Base-by-base conservation (phyloP, 2,888 invertebrate genomes). In the Tenthredo livida region DNA sequence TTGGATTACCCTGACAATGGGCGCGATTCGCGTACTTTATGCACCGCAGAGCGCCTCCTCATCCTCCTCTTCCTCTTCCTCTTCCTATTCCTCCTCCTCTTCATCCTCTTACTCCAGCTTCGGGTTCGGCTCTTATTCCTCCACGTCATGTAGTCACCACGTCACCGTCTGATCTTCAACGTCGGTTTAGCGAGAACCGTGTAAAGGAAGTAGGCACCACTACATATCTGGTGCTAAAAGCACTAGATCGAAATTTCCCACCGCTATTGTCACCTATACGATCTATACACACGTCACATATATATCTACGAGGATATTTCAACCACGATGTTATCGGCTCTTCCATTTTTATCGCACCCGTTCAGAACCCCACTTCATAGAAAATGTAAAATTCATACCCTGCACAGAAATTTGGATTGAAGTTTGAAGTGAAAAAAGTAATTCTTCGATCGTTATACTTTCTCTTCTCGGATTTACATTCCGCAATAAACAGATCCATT, bases 1-100 rank as follows among this genome's bases (percentile, higher is more conserved):
- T 65, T 83, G 83, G 83, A 83, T 83, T 83, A 83, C 83, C 83
- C 67, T 70, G 83, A 83, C 83, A 83, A 83, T 83, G 83, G 83
- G 29, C 25, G 47, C 43, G 65, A 83, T 83, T 83, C 70, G 65
- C 83, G 47, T 83, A 61, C 83, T 83, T 70, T 43, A 83, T 47
- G 83, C 83, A 47, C 47, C 83, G 80, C 80, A 12, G 61, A 77
- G 61, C 61, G 37, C 4, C 21, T 65, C n/a, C 21, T 65, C 80
- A 21, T 21, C n/a, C 37, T n/a, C 78, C 58, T 43, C 9, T 12
- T 25, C n/a, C 75, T n/a, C 40, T 17, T 29, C 21, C 50, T 21
- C 73, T 12, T 47, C 33, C 50, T 47, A 25, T 1, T 50, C 75
- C 43, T 75, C 47, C 10, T 17, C n/a, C 17, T 58, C 33, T 33